Conservation (phyloP, 2,797 vertebrate genomes). For the Sebastes taczanowskii region DNA sequence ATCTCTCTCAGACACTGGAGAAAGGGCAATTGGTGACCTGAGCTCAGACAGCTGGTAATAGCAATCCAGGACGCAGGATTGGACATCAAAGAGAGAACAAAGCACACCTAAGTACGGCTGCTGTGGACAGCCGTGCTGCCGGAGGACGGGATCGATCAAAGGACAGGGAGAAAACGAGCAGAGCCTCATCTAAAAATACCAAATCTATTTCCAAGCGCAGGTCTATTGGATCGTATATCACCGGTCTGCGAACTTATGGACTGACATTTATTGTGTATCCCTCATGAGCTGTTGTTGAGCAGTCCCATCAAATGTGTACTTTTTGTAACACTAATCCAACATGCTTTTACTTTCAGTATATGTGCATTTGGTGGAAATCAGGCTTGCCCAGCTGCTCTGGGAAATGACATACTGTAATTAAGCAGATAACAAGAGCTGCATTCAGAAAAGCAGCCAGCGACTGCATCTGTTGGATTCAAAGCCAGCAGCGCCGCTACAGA, state of each 20-base stretch:
- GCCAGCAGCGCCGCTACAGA: slow-evolving; percentile 10
- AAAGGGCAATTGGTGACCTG: slow-evolving; percentile 50
- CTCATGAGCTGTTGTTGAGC: slow-evolving; percentile 10
- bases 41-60: slow-evolving; percentile 58
- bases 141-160: slow-evolving; percentile 64
- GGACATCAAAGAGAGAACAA: slow-evolving; percentile 60
- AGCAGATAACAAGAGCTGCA: slow-evolving; percentile 35
- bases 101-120: slow-evolving; percentile 50
- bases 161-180: slow-evolving; percentile 47
- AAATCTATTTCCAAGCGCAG: slow-evolving; percentile 59
- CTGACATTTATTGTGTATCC: slow-evolving; percentile 15
- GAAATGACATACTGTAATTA: slow-evolving; percentile 44
- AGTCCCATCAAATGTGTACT: slow-evolving; percentile 7
- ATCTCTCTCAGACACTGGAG: slow-evolving; percentile 28
- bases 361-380: slow-evolving; percentile 21
- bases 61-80: slow-evolving; percentile 50
- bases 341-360: background rate
- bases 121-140: slow-evolving; percentile 43
- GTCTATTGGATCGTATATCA: slow-evolving; percentile 64
- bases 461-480: slow-evolving; percentile 33
- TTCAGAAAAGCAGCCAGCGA: slow-evolving; percentile 26
- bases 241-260: background rate
- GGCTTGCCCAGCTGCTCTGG: slow-evolving; percentile 37
- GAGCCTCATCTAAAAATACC: slow-evolving; percentile 66
- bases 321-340: slow-evolving; percentile 7